Conservation (phyloP, 2,888 invertebrate genomes). For the Ichneumoninae sp. region DNA sequence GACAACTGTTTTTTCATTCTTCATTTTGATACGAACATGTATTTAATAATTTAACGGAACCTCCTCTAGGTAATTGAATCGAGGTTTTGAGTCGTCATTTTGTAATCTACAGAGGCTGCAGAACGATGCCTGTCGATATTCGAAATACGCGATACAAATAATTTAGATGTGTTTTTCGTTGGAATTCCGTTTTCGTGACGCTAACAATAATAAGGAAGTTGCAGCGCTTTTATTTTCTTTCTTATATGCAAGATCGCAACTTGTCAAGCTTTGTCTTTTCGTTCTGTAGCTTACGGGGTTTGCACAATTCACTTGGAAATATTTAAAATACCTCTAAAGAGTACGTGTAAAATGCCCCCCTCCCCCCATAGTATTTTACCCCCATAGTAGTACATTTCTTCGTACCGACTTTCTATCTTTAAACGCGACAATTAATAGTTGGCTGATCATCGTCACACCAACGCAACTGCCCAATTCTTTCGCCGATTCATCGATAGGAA, state of each 20-base stretch:
- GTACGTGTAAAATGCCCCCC: constrained; percentile 25
- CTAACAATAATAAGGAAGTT: constrained; percentile 13
- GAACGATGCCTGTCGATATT: constrained; percentile 17
- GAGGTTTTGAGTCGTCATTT: constrained; percentile 4
- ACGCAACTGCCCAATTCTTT: not conserved
- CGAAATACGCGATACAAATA: constrained; percentile 5
- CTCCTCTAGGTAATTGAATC: constrained; percentile 9
- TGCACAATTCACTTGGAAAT: constrained; percentile 25
- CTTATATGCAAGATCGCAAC: constrained; percentile 15
- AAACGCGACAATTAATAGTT: constrained; percentile 1
- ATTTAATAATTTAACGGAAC: constrained; percentile 8
- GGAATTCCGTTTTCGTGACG: constrained; percentile 11
- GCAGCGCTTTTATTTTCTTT: not conserved
- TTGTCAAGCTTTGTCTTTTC: constrained; percentile 8
- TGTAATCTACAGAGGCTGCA: constrained; percentile 16
- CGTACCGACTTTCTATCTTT: not conserved
- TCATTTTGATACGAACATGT: constrained; percentile 7
- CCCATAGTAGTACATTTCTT: constrained; percentile 1
- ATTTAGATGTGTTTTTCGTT: not conserved
- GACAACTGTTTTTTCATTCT: constrained; percentile 16
- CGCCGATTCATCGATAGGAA: constrained; percentile 8
- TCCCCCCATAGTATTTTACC: not conserved
- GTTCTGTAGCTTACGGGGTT: constrained; percentile 9
- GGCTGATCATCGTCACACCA: not conserved
- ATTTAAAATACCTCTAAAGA: constrained; percentile 43